Base-by-base conservation (phyloP, 2,888 invertebrate species). In the Cecidostiba fungosa region DNA sequence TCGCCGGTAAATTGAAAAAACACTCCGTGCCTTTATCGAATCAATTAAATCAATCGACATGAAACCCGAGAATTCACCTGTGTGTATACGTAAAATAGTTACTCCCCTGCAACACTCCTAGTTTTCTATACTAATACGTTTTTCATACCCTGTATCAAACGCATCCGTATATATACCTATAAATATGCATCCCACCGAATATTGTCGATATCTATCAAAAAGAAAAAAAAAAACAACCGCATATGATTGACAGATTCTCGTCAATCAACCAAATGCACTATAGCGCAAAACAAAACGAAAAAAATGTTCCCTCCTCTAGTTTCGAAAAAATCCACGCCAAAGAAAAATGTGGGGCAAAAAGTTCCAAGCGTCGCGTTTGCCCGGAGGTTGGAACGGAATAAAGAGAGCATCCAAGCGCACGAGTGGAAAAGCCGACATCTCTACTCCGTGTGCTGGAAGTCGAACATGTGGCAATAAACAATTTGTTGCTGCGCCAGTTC, bases 381-480 rank as follows among this genome's bases (percentile, higher is more conserved):
- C n/a, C 59, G 59, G 23, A 29, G 70, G 19, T 59, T n/a, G 59
- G 47, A 50, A n/a, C 23, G 26, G 62, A 69, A 54, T 12, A 72
- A 69, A 81, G 80, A 72, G 78, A 19, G 74, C 81, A 59, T 54
- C 19, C n/a, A 16, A 54, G 54, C 54, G 70, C 50, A 72, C 26
- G 62, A 66, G 69, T n/a, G 47, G 73, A 62, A 43, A 77, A 43
- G 23, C 1, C 59, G 10, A 54, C 19, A 19, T 32, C 69, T 47
- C 50, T n/a, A 29, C 26, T 26, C n/a, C 83, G 82, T 19, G 50
- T 14, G 85, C 87, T 90, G 89, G 89, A 89, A 91, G 88, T 86
- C 88, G 89, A 91, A 90, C 91, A 90, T 89, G 90, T 91, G 91
- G 90, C 89, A 89, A 91, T 91, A 91, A 91, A 90, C 91, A 91